Evolutionary conservation across 2,113 vertebrate species (phyloP).

Genomic region (Petroica traversi): DNA sequence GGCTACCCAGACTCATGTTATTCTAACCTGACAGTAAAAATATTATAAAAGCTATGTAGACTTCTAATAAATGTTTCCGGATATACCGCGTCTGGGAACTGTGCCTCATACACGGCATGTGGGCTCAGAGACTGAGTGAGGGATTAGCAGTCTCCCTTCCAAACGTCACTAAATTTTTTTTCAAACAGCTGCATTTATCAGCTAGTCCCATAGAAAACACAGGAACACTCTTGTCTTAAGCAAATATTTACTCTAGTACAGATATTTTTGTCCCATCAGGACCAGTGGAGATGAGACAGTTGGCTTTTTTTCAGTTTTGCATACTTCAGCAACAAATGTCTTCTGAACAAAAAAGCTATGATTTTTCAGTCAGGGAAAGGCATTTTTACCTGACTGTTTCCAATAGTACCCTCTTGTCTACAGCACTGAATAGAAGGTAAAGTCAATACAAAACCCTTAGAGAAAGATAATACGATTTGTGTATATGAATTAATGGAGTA

Average conservation of each 20-base stretch:
- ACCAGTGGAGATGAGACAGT: background rate
- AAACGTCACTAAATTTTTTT: background rate
- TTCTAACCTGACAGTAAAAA: background rate
- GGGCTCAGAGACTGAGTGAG: background rate
- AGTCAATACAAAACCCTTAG: background rate
- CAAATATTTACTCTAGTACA: background rate
- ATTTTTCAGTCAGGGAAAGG: background rate
- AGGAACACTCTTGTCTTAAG: background rate
- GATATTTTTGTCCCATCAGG: background rate
- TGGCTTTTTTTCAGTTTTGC: background rate
- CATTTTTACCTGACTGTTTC: background rate
- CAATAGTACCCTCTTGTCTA: background rate
- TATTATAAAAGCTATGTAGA: background rate
- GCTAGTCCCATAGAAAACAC: background rate
- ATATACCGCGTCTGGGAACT: background rate
- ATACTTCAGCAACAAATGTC: background rate
- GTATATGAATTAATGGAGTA: background rate
- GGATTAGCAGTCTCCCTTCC: background rate
- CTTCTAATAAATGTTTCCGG: background rate
- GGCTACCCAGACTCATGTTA: background rate
- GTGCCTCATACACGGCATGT: background rate
- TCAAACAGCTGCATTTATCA: background rate
- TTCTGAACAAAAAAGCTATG: background rate
- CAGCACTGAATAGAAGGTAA: background rate
- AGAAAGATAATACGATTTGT: background rate